phyloP scores from a whole-genome alignment of 2,113 vertebrate species.

The Pundamilia nyererei region DNA sequence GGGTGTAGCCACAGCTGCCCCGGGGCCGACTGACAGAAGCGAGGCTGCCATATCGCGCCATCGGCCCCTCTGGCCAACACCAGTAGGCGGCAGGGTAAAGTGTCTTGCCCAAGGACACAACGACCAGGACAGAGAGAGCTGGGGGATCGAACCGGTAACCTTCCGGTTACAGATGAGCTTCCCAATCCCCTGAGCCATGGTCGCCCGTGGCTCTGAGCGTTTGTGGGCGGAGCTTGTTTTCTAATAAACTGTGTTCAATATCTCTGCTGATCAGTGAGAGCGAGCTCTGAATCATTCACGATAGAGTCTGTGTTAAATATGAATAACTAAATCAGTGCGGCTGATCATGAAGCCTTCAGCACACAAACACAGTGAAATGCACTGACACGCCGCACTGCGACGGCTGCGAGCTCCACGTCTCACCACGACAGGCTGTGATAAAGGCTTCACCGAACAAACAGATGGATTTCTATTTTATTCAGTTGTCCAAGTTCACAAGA shows the following conservation, averaged over 20 bases:
- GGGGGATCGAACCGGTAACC: not conserved
- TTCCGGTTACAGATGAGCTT: not conserved
- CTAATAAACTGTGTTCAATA: not conserved
- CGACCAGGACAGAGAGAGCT: not conserved
- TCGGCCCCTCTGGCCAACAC: rapidly evolving
- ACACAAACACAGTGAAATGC: not conserved
- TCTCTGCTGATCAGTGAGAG: not conserved
- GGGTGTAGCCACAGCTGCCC: rapidly evolving
- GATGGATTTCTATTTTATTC: not conserved
- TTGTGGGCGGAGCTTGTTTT: not conserved
- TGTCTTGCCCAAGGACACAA: not conserved
- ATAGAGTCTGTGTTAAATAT: not conserved
- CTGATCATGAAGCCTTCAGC: not conserved
- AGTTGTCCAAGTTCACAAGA: not conserved
- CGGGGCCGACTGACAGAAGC: rapidly evolving
- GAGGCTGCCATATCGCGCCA: rapidly evolving
- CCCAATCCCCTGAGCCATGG: not conserved
- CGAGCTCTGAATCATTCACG: not conserved
- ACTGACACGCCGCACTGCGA: not conserved
- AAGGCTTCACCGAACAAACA: not conserved
- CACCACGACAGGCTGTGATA: not conserved
- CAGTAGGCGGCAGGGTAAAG: rapidly evolving
- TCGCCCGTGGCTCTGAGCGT: rapidly evolving
- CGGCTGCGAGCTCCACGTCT: not conserved
- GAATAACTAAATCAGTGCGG: not conserved